Evolutionary conservation across 2,797 vertebrate genomes (phyloP).

Genomic region (Mus caroli): DNA sequence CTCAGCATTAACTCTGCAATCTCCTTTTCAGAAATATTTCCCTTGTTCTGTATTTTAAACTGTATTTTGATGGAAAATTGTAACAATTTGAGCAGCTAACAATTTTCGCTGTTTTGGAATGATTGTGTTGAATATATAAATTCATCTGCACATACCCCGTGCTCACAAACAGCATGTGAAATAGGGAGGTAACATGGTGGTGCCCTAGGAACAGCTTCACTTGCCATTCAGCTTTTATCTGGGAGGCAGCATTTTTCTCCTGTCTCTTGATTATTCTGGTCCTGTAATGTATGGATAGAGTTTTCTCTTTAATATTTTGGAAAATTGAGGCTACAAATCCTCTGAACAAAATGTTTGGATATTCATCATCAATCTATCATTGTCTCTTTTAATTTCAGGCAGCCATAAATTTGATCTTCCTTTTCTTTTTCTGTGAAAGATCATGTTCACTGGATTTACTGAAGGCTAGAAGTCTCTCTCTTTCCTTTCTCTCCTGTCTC

Average conservation of each 20-base stretch:
- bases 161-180: constrained; percentile 81
- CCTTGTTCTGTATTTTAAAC: constrained; percentile 68
- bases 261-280: constrained; percentile 66
- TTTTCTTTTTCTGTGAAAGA: constrained; percentile 60
- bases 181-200: constrained; percentile 58
- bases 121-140: constrained; percentile 67
- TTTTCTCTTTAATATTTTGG: constrained; percentile 35
- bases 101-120: constrained; percentile 52
- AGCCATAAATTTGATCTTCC: background rate
- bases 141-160: background rate
- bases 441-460: background rate
- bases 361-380: constrained; percentile 25
- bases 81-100: constrained; percentile 72
- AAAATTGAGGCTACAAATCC: constrained; percentile 25
- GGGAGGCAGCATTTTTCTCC: constrained; percentile 15
- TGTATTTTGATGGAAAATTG: constrained; percentile 68
- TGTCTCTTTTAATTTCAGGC: background rate
- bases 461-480: background rate
- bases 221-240: constrained; percentile 35
- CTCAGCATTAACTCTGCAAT: background rate
- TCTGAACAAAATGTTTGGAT: background rate
- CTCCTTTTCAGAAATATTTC: constrained; percentile 58
- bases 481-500: background rate
- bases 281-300: background rate
- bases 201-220: constrained; percentile 25